These are phyloP conservation scores for Rhagoletis pomonella DNA, from an alignment of 1,140 invertebrate species.

Conservation along the genomic window DNA sequence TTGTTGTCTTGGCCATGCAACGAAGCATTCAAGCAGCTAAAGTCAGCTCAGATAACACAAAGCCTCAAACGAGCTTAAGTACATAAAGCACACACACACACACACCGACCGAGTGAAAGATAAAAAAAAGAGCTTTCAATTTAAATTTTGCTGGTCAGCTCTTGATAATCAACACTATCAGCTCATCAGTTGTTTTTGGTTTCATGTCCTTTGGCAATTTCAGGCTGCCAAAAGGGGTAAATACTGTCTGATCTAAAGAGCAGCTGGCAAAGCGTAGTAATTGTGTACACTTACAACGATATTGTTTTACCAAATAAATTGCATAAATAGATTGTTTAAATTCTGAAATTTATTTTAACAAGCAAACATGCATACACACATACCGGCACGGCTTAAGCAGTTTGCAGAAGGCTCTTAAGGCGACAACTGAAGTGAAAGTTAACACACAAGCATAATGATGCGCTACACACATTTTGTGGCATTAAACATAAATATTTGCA, in stretches of 20 bases:
- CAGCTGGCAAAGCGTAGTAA: neutral
- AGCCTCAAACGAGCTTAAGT: constrained; percentile 43
- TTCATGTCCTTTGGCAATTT: neutral
- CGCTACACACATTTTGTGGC: constrained; percentile 9
- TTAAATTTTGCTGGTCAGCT: constrained; percentile 40
- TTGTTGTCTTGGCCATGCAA: constrained; percentile 40
- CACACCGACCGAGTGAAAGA: neutral
- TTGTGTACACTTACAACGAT: neutral
- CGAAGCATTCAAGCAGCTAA: constrained; percentile 48
- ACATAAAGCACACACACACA: neutral
- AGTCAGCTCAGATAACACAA: constrained; percentile 49
- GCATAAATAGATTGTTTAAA: constrained; percentile 41
- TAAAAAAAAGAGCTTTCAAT: constrained; percentile 46
- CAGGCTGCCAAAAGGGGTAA: neutral
- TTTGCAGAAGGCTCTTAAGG: neutral
- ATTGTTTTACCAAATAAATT: constrained; percentile 43
- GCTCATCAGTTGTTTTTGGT: neutral
- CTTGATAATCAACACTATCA: constrained; percentile 47
- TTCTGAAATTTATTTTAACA: constrained; percentile 35
- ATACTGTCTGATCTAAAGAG: neutral
- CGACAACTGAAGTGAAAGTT: neutral
- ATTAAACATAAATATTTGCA: neutral
- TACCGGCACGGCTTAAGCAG: no score
- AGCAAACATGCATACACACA: neutral
- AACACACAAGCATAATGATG: neutral